These are phyloP conservation scores for Chloromyia formosa DNA, from an alignment of 2,888 invertebrate genomes.

Conservation along the genomic window DNA sequence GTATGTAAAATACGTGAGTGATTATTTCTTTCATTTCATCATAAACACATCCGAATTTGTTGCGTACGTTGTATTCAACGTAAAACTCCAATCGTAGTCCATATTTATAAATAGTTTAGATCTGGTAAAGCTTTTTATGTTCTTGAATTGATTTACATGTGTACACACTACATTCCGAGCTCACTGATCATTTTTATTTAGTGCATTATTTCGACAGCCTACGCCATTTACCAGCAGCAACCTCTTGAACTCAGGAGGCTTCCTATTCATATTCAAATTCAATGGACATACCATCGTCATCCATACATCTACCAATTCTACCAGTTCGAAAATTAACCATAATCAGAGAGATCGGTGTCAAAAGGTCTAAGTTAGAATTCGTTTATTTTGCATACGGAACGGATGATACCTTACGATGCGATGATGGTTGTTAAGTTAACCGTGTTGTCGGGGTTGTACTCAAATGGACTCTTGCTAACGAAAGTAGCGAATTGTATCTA, in stretches of 20 bases:
- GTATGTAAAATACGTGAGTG: too few species aligned
- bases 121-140: neutral
- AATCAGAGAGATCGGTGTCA: neutral
- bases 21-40: too few species aligned
- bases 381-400: too few species aligned
- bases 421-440: too few species aligned
- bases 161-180: neutral
- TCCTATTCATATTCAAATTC: conserved; percentile 21
- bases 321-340: neutral
- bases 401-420: too few species aligned
- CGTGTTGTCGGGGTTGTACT: too few species aligned
- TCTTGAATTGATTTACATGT: conserved; percentile 17
- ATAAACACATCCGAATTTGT: too few species aligned
- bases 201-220: conserved; percentile 13
- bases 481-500: too few species aligned
- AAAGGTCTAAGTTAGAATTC: neutral
- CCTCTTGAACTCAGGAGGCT: conserved; percentile 13
- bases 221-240: conserved; percentile 8
- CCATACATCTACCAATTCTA: neutral
- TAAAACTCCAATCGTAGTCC: too few species aligned
- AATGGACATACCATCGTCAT: neutral
- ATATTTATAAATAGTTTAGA: too few species aligned
- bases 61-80: too few species aligned
- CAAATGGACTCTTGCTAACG: too few species aligned
- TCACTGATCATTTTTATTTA: conserved; percentile 29